Base-by-base conservation (phyloP, 2,797 vertebrate genomes). In the Coccyzus lansbergi region DNA sequence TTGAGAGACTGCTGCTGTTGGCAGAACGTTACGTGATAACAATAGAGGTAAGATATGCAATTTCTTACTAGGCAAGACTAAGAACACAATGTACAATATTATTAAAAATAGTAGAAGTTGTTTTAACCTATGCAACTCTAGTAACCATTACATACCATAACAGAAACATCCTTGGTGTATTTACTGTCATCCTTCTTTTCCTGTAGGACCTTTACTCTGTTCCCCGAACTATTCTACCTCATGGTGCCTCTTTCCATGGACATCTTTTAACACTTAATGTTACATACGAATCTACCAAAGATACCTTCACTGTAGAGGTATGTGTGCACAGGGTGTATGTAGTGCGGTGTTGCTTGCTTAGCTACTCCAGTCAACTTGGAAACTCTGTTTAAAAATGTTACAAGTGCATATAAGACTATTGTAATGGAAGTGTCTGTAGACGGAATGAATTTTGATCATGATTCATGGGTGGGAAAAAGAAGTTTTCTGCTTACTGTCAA, bases 171-270 rank as follows among this genome's bases (percentile, higher is more conserved):
- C 69, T 56, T 9, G 1, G 64, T 52, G 88, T 81, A 42, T 71
- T 92, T 60, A 44, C 44, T 74, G 70, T 58, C 44, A n/a, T 74
- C 82, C 21, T 62, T 90, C 7, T 83, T 28, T 96, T 83, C 75
- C 78, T 94, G 9, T 60, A 99, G 99, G 99, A 99, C 94, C 98
- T 99, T 96, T 99, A 99, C 94, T 99, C 99, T 28, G 99, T 99
- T 98, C 99, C 99, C 96, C 98, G 99, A 96, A 99, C 99, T 94
- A 99, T 99, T 98, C 99, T 99, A 99, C 99, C 99, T 99, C 99
- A 99, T n/a, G 99, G 99, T 94, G 99, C 99, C 77, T 99, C 99
- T 60, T 99, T 98, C 97, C 99, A 99, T 38, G 99, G 99, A 97
- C 99, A 99, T 98, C 98, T 99, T 74, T 98, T 99, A 97, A 98